These are phyloP conservation scores for Rhingia rostrata DNA, from an alignment of 2,888 invertebrate genomes.

Conservation along the genomic window DNA sequence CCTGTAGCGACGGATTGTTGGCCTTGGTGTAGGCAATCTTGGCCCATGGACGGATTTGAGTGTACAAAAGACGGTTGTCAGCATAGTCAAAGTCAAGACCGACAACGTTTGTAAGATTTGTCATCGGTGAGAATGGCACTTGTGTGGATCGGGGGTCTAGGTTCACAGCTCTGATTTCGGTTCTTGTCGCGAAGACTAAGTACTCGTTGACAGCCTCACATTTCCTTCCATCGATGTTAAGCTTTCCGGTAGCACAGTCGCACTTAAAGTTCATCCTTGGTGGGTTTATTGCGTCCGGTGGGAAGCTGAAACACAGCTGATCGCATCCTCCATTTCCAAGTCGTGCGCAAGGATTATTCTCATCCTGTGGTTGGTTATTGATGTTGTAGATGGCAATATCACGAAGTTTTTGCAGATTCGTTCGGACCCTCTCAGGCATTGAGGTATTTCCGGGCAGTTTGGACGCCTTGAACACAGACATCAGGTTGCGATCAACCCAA, in stretches of 20 bases:
- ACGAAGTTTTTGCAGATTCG: conserved; percentile 92
- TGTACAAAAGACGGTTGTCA: conserved; percentile 94
- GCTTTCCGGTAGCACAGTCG: conserved; percentile 95
- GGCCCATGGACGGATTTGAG: conserved; percentile 96
- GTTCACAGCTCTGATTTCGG: conserved; percentile 95
- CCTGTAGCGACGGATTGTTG: conserved; percentile 86
- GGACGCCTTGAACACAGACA: conserved; percentile 91
- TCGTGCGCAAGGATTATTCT: conserved; percentile 90
- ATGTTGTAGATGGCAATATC: conserved; percentile 96
- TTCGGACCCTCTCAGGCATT: conserved; percentile 89
- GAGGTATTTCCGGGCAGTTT: conserved; percentile 90
- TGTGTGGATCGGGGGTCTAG: conserved; percentile 92
- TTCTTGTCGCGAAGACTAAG: conserved; percentile 95
- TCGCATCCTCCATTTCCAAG: conserved; percentile 93
- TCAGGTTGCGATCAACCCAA: conserved; percentile 97
- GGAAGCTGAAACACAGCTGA: conserved; percentile 97
- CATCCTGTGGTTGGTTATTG: conserved; percentile 93
- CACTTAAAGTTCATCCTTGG: conserved; percentile 87
- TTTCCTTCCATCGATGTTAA: conserved; percentile 86
- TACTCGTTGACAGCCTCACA: conserved; percentile 95
- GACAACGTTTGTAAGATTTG: conserved; percentile 95
- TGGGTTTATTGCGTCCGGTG: conserved; percentile 85
- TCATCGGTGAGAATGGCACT: conserved; percentile 92
- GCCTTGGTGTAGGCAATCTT: conserved; percentile 92
- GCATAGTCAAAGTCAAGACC: conserved; percentile 97